These are phyloP conservation scores for Empidonax alnorum DNA, from an alignment of 2,113 vertebrate genomes.

Conservation along the genomic window DNA sequence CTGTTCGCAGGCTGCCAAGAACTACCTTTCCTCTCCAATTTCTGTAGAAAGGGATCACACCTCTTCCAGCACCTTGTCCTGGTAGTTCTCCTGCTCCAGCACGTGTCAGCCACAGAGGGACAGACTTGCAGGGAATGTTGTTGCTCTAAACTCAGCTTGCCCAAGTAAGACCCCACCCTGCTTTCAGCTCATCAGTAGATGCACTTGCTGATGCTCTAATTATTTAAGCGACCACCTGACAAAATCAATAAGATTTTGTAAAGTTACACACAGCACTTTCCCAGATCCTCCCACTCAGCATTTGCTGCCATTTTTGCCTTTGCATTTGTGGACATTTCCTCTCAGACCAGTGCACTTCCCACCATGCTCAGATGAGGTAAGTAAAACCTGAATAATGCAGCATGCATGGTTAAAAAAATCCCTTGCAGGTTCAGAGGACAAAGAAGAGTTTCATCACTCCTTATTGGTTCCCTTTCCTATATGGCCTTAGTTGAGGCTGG, in stretches of 20 bases:
- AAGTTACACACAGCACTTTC: neutral
- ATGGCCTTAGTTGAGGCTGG: neutral
- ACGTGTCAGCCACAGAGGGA: fast-evolving
- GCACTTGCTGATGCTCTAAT: neutral
- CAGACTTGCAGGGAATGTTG: neutral
- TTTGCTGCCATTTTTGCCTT: neutral
- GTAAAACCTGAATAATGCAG: neutral
- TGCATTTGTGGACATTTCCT: fast-evolving
- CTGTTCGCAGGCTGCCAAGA: fast-evolving
- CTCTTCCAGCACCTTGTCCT: neutral
- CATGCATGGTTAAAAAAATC: neutral
- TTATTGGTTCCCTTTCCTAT: neutral
- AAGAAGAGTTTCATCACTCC: neutral
- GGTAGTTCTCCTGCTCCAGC: fast-evolving
- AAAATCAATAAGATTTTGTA: neutral
- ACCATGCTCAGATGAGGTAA: neutral
- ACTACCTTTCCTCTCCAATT: neutral
- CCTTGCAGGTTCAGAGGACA: neutral
- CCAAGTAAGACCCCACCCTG: neutral
- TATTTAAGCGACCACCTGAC: neutral
- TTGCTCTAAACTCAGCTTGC: neutral
- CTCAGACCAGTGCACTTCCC: neutral
- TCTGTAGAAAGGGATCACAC: neutral
- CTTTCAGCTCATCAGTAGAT: neutral
- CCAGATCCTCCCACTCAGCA: neutral